Conservation (phyloP, 1,140 invertebrate species). For the Drosophila persimilis region DNA sequence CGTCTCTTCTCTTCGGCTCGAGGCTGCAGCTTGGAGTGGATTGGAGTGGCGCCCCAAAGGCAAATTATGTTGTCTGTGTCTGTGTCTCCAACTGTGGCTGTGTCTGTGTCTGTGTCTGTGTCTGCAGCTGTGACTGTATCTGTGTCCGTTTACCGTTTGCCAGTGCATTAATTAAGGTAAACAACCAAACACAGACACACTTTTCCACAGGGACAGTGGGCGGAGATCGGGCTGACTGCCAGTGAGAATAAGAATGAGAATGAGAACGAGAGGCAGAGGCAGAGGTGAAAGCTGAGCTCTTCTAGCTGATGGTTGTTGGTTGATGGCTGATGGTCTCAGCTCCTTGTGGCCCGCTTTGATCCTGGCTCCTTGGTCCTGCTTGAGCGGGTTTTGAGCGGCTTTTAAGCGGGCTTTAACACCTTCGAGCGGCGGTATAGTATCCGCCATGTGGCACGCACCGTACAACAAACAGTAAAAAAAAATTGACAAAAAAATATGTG, state of each 20-base stretch:
- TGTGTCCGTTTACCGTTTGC: conserved; percentile 39
- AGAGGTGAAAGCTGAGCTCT: conserved; percentile 1
- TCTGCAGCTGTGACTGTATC: neutral
- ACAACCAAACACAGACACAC: conserved; percentile 63
- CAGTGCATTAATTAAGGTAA: conserved; percentile 79
- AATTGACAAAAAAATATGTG: conserved; percentile 7
- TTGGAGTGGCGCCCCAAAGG: conserved; percentile 16
- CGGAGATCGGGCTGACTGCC: too few relatives aligned
- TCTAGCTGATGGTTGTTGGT: neutral
- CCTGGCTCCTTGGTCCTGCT: conserved; percentile 11
- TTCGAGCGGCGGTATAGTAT: conserved; percentile 12
- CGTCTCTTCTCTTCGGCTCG: neutral
- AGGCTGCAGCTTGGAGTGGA: conserved; percentile 24
- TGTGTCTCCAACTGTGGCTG: conserved; percentile 12
- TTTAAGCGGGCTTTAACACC: conserved; percentile 62
- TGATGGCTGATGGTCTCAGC: conserved; percentile 1
- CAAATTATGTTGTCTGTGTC: conserved; percentile 46
- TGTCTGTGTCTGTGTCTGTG: conserved; percentile 10
- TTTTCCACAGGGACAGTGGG: too few relatives aligned
- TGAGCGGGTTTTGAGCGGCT: conserved; percentile 46
- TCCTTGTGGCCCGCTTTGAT: conserved; percentile 8
- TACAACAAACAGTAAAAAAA: conserved; percentile 19
- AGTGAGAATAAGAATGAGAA: neutral
- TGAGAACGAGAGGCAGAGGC: neutral
- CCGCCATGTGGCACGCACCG: conserved; percentile 48